These are phyloP conservation scores for Mesoligia furuncula DNA, from an alignment of 2,888 invertebrate species.

Conservation along the genomic window DNA sequence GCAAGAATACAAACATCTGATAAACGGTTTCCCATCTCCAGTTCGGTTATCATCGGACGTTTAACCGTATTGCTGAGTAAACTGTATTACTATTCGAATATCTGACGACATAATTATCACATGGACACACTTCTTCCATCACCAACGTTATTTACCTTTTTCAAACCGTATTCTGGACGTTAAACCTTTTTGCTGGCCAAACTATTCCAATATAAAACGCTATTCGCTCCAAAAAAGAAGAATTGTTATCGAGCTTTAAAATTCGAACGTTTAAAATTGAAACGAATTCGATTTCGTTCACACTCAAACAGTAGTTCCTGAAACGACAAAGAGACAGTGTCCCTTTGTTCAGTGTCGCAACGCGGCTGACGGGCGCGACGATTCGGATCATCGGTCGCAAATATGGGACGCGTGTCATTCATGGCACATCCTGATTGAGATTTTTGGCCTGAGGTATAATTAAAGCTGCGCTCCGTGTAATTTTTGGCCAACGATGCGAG, in stretches of 20 bases:
- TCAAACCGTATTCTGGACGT: background rate
- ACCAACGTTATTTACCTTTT: background rate
- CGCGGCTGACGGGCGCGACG: conserved; percentile 74
- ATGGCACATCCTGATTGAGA: conserved; percentile 74
- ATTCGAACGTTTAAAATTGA: conserved; percentile 36
- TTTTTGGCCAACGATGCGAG: conserved; percentile 62
- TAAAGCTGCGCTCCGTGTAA: conserved; percentile 60
- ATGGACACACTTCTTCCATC: background rate
- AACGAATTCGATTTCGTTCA: conserved; percentile 27
- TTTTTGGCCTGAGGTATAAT: conserved; percentile 67
- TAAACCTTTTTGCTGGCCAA: background rate
- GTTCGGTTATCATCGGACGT: conserved; percentile 44
- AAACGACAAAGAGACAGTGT: conserved; percentile 75
- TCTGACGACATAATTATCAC: background rate
- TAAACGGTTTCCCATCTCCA: conserved; percentile 52
- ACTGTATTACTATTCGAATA: conserved; percentile 29
- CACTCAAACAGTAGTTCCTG: conserved; percentile 53
- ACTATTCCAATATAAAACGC: background rate
- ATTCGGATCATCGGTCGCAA: conserved; percentile 77
- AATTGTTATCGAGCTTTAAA: conserved; percentile 3
- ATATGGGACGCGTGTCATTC: conserved; percentile 78
- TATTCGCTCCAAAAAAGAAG: background rate
- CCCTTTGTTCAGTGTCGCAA: conserved; percentile 77
- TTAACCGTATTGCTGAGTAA: conserved; percentile 35
- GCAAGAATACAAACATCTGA: conserved; percentile 59